Conservation (phyloP, 2,797 vertebrate genomes). For the Sorex maritimensis region DNA sequence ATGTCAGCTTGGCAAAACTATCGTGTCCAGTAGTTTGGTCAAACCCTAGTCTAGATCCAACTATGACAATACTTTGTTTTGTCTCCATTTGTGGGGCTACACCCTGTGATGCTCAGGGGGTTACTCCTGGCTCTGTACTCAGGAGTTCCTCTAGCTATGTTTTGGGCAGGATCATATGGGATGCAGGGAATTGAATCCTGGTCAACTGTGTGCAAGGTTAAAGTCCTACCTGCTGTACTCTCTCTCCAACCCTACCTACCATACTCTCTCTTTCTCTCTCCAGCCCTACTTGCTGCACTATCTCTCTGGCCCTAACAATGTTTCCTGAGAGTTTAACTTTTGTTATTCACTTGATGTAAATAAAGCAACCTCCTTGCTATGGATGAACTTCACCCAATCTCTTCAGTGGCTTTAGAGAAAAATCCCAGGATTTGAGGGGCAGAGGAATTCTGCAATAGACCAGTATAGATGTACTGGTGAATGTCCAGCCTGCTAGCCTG, state of each 20-base stretch:
- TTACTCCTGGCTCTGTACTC: too few relatives aligned
- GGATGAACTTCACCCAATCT: not conserved
- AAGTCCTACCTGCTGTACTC: too few relatives aligned
- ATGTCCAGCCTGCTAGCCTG: not conserved
- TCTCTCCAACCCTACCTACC: too few relatives aligned
- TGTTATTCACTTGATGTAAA: not conserved
- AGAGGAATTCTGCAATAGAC: not conserved
- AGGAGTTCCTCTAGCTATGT: too few relatives aligned
- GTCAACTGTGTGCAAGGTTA: too few relatives aligned
- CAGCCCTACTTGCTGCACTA: too few relatives aligned
- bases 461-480: not conserved
- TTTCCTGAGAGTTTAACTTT: not conserved
- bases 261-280: too few relatives aligned
- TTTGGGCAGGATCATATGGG: too few relatives aligned
- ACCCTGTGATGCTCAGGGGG: too few relatives aligned
- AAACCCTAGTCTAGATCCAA: not conserved
- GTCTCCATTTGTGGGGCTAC: too few relatives aligned
- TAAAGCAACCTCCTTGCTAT: not conserved
- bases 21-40: not conserved
- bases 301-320: too few relatives aligned
- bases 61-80: not conserved
- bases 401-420: not conserved
- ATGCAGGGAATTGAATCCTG: too few relatives aligned
- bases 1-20: not conserved
- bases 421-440: not conserved